Evolutionary conservation across 2,888 invertebrate genomes (phyloP).

Genomic region (Sminthurinus aureus): DNA sequence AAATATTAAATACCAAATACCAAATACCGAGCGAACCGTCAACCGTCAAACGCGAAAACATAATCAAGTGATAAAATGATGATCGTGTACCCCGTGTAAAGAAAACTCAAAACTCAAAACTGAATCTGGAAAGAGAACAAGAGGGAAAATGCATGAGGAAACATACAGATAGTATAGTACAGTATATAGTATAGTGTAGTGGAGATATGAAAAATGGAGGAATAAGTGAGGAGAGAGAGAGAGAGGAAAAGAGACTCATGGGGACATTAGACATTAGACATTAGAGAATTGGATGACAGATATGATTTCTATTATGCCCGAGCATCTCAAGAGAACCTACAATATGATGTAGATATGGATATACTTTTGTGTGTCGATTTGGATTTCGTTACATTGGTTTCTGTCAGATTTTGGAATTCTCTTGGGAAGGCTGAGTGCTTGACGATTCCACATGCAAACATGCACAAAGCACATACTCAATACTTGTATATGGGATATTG

Average conservation of each 20-base stretch:
- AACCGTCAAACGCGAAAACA: neutral
- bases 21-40: too few species aligned
- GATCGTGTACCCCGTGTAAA: neutral
- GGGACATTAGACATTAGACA: neutral
- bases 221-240: too few species aligned
- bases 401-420: neutral
- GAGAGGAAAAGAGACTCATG: neutral
- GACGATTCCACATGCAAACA: conserved; percentile 18
- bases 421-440: conserved; percentile 15
- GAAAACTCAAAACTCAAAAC: neutral
- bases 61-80: conserved; percentile 2
- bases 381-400: neutral
- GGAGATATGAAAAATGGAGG: too few species aligned
- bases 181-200: neutral
- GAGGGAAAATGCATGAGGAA: neutral
- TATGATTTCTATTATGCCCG: neutral
- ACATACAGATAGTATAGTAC: neutral
- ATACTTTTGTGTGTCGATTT: neutral
- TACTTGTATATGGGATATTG: neutral
- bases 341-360: neutral
- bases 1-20: too few species aligned
- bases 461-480: neutral
- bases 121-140: too few species aligned
- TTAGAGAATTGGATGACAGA: neutral
- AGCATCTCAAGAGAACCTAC: conserved; percentile 26